Evolutionary conservation across 2,888 invertebrate genomes (phyloP), one percentile per base, ranked within the genome.

Genomic region (Sisyra terminalis): DNA sequence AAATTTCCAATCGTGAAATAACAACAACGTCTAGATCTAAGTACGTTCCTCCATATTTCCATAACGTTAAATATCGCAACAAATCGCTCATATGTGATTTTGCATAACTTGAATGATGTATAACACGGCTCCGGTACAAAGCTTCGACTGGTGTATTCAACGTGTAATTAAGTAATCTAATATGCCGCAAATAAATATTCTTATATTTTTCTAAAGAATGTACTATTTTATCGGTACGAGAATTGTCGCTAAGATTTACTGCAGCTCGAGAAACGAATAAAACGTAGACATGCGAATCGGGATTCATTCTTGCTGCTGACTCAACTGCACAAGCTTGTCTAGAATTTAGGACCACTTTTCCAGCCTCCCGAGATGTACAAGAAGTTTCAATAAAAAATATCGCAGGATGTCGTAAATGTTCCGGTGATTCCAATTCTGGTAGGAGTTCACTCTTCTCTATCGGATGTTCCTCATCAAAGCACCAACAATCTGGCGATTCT

Each of bases 11-110:
- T 4, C 69, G 62, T 48, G 71, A 77, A 14, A 70, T 67, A 3
- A 83, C 72, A 10, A 86, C 66, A 2, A 82, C 72, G 56, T 86
- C 85, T 48, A 81, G 60, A 52, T 86, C 85, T 41, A 86, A 57
- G 55, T 83, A 85, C 40, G 82, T 73, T 0, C 86, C 86, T 9
- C 83, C 81, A 57, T 70, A 84, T 53, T 78, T 82, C 69, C 76
- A 82, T 3, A 86, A 59, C 0, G 78, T 73, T 38, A 78, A 52
- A 51, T 71, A 78, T 48, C 79, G 61, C 10, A 81, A 59, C 2
- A 78, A 63, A 52, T 81, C 79, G 38, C 75, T 75, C 36, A 75
- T 70, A 51, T 79, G 76, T 18, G 69, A 69, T 34, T 63, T 60
- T 0, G 71, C 67, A 66, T 73, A 78, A 2, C 53, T 50, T 18